Conservation (phyloP, 2,797 vertebrate genomes). For the Melanotaenia maccullochi region DNA sequence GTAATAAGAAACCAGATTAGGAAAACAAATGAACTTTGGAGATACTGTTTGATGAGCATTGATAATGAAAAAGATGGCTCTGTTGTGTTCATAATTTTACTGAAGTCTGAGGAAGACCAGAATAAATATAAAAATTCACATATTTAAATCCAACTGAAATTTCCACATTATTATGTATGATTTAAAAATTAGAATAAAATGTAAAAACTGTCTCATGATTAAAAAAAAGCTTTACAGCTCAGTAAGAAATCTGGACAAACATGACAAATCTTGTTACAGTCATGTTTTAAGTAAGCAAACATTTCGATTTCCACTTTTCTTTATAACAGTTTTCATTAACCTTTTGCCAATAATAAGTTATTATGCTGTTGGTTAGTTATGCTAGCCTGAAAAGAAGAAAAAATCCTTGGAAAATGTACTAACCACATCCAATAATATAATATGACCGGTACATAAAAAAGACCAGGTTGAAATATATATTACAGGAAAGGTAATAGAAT, state of each 20-base stretch:
- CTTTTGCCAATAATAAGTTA: too few relatives aligned
- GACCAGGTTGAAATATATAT: too few relatives aligned
- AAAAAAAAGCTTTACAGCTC: conserved; percentile 13
- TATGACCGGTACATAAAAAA: too few relatives aligned
- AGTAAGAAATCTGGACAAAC: conserved; percentile 35
- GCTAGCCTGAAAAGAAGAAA: too few relatives aligned
- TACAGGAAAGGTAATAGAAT: too few relatives aligned
- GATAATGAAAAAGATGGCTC: conserved; percentile 31
- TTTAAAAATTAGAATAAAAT: too few relatives aligned
- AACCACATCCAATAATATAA: too few relatives aligned
- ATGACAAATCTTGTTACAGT: conserved; percentile 16
- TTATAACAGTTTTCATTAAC: too few relatives aligned
- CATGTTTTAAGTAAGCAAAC: conserved; percentile 41
- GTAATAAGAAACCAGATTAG: conserved; percentile 68
- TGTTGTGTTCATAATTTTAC: conserved; percentile 14
- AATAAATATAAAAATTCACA: conserved; percentile 21
- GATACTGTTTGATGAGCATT: conserved; percentile 21
- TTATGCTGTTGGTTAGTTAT: too few relatives aligned
- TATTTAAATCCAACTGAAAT: conserved; percentile 13
- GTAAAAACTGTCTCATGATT: background rate
- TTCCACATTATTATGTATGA: too few relatives aligned
- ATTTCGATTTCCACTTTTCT: too few relatives aligned
- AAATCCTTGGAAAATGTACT: too few relatives aligned
- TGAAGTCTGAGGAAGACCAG: conserved; percentile 7
- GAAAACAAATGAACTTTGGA: conserved; percentile 54